phyloP scores from a whole-genome alignment of 2,888 invertebrate genomes.

The Thereva nobilitata region DNA sequence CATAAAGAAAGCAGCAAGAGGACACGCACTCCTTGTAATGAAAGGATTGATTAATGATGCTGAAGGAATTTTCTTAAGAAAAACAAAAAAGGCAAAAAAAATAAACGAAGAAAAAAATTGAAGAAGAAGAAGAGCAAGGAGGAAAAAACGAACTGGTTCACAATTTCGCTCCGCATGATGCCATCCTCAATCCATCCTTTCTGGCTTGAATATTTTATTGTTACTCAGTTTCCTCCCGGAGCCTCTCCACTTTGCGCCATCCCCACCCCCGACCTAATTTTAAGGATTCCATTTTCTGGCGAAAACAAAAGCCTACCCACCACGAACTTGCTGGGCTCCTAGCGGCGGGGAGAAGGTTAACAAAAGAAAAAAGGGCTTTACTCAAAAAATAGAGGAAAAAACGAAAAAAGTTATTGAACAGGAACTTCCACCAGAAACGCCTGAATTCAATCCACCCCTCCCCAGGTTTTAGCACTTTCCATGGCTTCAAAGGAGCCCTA shows the following conservation, averaged over 20 bases:
- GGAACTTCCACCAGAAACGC: too few species aligned
- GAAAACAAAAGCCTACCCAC: neutral
- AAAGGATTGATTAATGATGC: conserved; percentile 8
- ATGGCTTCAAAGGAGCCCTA: neutral
- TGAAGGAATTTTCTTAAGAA: conserved; percentile 4
- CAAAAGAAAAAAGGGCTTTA: too few species aligned
- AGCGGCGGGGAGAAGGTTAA: too few species aligned
- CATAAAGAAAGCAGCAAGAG: neutral
- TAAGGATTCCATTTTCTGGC: neutral
- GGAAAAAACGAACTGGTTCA: neutral
- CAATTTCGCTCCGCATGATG: neutral
- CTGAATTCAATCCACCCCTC: too few species aligned
- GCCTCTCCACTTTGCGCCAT: neutral
- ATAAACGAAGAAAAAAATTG: too few species aligned
- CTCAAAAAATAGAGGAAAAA: too few species aligned
- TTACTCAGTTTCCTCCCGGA: neutral
- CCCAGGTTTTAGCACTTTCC: neutral
- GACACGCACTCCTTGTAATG: conserved; percentile 1
- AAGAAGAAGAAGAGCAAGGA: neutral
- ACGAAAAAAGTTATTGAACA: too few species aligned
- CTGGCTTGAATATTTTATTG: conserved; percentile 4
- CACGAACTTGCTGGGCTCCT: neutral
- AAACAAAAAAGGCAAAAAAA: neutral
- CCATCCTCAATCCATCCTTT: neutral
- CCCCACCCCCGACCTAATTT: neutral